A percentile compares a stretch with the other conserved stretches of the same genome.
Evolutionary conservation across 2,797 vertebrate species (phyloP).

Genomic region (Cichlasoma orientale): DNA sequence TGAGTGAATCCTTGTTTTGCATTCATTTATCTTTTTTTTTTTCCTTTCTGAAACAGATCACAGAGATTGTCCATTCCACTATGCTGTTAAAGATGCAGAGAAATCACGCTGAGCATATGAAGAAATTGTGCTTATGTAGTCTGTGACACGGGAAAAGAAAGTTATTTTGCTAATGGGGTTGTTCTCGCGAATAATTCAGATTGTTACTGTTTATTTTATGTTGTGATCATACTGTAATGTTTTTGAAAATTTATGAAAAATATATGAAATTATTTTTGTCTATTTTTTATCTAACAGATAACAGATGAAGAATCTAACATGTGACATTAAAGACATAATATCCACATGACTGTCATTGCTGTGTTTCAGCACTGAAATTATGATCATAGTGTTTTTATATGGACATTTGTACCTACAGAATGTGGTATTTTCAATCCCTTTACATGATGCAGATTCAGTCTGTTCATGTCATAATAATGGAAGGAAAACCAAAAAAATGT

Average conservation of each 20-base stretch:
- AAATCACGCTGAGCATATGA: conserved; percentile 39
- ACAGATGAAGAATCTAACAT: conserved; percentile 61
- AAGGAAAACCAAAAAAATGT: conserved; percentile 63
- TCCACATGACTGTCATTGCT: conserved; percentile 65
- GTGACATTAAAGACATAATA: conserved; percentile 67
- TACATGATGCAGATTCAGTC: conserved; percentile 53
- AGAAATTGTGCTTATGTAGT: conserved; percentile 55
- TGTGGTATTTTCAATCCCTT: conserved; percentile 68
- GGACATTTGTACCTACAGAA: conserved; percentile 66
- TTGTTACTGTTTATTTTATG: conserved; percentile 68
- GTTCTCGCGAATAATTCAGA: conserved; percentile 59
- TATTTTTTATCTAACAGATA: conserved; percentile 79
- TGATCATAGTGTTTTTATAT: conserved; percentile 70
- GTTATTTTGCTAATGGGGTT: conserved; percentile 77
- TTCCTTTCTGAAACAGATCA: conserved; percentile 15
- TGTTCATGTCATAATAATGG: conserved; percentile 47
- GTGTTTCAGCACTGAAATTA: conserved; percentile 49
- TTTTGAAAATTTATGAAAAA: conserved; percentile 67
- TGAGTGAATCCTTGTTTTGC: conserved; percentile 32
- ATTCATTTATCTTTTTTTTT: conserved; percentile 32
- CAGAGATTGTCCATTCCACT: conserved; percentile 46
- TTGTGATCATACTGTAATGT: conserved; percentile 67
- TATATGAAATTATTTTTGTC: conserved; percentile 78
- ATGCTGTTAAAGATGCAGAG: conserved; percentile 41
- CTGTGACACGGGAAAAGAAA: conserved; percentile 62